Evolutionary conservation across 2,797 vertebrate genomes (phyloP), one percentile per base, ranked within the genome.

Genomic region (Glossophaga mutica): DNA sequence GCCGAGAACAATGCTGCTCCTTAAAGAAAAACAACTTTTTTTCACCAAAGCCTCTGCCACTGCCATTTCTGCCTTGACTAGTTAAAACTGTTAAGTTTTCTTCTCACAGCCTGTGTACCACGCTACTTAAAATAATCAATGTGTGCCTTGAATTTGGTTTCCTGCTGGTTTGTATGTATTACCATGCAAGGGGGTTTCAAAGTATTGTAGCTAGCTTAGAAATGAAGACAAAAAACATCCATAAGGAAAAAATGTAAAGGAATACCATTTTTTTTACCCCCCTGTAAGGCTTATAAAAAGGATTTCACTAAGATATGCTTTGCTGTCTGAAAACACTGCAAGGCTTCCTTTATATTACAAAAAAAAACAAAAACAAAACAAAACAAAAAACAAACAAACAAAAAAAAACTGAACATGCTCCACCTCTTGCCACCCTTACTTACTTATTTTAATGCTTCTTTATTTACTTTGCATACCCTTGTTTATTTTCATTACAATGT

Each of bases 401-500:
- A 57, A 50, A 15, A 8, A 92, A 52, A 37, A 24, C 26, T 57
- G 50, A 84, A 81, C 8, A 59, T 14, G 73, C 2, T 55, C 21
- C 3, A 26, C 59, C 55, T 67, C 59, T 84, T 90, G 70, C 29
- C 26, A 42, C 21, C 15, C n/a, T 67, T 39, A 37, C 52, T 94
- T 91, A 82, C 81, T 93, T 48, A 94, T 97, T 95, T 73, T 85
- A 26, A 79, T 46, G 95, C 76, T 94, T 73, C 34, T 50, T 93
- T 92, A 67, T 81, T 87, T 57, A 96, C 76, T 96, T 89, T 97
- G 94, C 37, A 57, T 46, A 29, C 14, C 87, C 50, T 85, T 93
- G 55, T 85, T 86, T 85, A 88, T 50, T 84, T 98, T 94, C 89
- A 32, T 55, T 82, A 55, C 62, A 87, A 90, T 90, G 77, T 96